A percentile compares a stretch with the other conserved stretches of the same genome.
Evolutionary conservation across 1,140 invertebrate species (phyloP).

Genomic region (Steinernema khuongi): DNA sequence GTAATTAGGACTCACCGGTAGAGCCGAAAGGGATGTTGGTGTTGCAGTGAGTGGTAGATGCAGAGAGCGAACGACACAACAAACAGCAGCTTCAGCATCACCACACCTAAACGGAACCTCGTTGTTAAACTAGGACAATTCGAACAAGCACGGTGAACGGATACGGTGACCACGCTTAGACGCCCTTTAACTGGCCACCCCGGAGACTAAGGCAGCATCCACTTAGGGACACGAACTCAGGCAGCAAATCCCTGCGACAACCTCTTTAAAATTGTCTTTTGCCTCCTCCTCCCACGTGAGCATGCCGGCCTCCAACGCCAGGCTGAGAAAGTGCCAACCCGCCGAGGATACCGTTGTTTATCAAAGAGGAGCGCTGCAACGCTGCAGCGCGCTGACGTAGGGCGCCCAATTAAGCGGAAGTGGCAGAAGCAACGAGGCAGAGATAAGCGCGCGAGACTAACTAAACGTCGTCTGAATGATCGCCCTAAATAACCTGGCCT

Average conservation of each 20-base stretch:
- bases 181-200: too few relatives aligned
- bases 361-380: background rate
- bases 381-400: background rate
- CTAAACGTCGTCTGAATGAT: background rate
- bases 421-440: background rate
- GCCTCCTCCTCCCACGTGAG: background rate
- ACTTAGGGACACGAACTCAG: background rate
- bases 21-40: background rate
- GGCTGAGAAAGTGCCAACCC: background rate
- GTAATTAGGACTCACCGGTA: background rate
- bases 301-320: background rate
- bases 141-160: too few relatives aligned
- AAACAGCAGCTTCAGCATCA: slow-evolving; percentile 4
- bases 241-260: background rate
- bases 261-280: background rate
- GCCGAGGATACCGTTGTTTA: background rate
- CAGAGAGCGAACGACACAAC: background rate
- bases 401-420: background rate
- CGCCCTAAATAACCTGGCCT: background rate
- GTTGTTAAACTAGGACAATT: background rate
- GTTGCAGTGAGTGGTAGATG: background rate
- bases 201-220: background rate
- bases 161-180: too few relatives aligned
- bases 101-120: background rate
- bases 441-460: background rate